These are phyloP conservation scores for Hypomesus transpacificus DNA, from an alignment of 2,113 vertebrate species.

Conservation along the genomic window DNA sequence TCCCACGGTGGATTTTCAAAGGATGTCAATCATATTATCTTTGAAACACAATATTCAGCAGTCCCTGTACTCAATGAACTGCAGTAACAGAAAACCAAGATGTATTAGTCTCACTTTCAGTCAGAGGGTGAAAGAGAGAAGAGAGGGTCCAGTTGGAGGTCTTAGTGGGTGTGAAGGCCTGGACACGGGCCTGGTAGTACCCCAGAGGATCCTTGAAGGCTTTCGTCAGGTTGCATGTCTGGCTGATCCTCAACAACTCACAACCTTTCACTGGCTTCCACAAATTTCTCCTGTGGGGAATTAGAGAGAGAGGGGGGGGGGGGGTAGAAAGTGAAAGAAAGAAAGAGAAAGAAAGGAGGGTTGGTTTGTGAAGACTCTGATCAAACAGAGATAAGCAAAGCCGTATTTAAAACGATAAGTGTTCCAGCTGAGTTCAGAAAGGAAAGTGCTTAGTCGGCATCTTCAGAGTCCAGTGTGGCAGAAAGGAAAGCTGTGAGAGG, in stretches of 20 bases:
- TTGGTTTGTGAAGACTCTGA: too few species aligned
- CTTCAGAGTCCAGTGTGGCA: neutral
- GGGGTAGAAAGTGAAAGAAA: neutral
- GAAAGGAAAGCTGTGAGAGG: neutral
- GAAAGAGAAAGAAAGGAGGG: neutral
- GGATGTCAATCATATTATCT: too few species aligned
- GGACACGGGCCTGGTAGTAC: constrained; percentile 46
- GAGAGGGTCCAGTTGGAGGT: constrained; percentile 55
- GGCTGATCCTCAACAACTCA: constrained; percentile 26
- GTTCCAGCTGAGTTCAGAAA: neutral
- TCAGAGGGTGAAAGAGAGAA: constrained; percentile 46
- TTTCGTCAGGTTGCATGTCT: constrained; percentile 56
- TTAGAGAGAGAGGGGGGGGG: neutral
- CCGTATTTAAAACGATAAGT: neutral
- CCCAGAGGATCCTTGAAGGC: constrained; percentile 15
- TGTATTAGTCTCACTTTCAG: constrained; percentile 54
- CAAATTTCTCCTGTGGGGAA: constrained; percentile 24
- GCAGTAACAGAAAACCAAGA: neutral
- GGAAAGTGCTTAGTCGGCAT: neutral
- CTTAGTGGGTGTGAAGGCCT: constrained; percentile 35
- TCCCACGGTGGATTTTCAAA: too few species aligned
- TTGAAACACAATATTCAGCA: too few species aligned
- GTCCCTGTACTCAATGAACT: too few species aligned
- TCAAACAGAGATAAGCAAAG: too few species aligned
- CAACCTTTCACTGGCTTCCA: constrained; percentile 55